Evolutionary conservation across 2,113 vertebrate species (phyloP).

Genomic region (Leiothrix lutea): DNA sequence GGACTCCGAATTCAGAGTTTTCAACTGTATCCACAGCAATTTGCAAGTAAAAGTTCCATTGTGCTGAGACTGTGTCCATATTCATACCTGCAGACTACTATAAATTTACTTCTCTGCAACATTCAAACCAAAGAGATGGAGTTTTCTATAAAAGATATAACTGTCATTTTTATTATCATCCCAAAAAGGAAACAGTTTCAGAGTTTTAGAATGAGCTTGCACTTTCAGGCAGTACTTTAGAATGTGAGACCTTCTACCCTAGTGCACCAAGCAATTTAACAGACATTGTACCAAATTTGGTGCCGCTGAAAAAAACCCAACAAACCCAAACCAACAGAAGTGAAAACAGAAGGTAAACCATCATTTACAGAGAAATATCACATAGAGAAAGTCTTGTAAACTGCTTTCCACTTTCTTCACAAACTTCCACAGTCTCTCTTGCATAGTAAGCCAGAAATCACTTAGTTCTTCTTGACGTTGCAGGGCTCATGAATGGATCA

Average conservation of each 20-base stretch:
- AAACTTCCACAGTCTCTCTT: not conserved
- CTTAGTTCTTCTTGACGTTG: conserved; percentile 67
- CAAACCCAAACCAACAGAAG: not conserved
- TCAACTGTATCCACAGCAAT: not conserved
- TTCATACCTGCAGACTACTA: not conserved
- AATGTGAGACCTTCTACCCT: not conserved
- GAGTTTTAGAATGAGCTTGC: not conserved
- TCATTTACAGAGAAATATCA: not conserved
- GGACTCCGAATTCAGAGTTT: not conserved
- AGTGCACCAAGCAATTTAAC: not conserved
- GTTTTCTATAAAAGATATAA: not conserved
- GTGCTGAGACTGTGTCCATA: not conserved
- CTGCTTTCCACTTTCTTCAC: not conserved
- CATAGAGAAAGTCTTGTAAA: not conserved
- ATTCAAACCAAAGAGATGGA: not conserved
- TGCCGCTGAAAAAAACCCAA: not conserved
- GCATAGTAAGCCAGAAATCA: not conserved
- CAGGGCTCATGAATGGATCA: conserved; percentile 81
- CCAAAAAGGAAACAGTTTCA: not conserved
- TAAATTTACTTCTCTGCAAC: not conserved
- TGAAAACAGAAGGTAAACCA: not conserved
- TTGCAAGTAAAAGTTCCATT: not conserved
- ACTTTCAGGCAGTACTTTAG: not conserved
- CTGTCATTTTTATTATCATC: not conserved
- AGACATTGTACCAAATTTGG: not conserved